These are phyloP conservation scores for Cinara cedri DNA, from an alignment of 2,888 invertebrate genomes.

Conservation along the genomic window DNA sequence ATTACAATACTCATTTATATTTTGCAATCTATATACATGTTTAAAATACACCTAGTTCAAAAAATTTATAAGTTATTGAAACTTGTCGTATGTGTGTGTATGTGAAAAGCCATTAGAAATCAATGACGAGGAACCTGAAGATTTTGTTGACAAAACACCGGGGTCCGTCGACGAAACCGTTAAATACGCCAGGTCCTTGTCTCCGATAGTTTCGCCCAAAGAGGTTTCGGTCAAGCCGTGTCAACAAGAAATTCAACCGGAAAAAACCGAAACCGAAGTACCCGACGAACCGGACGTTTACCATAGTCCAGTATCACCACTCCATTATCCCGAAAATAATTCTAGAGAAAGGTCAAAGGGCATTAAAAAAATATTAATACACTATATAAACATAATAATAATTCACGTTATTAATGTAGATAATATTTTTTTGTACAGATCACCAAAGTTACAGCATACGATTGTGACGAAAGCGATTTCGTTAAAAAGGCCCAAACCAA, in stretches of 20 bases:
- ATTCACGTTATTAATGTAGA: neutral
- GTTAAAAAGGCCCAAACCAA: constrained; percentile 49
- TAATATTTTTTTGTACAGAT: constrained; percentile 20
- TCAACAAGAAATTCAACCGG: constrained; percentile 33
- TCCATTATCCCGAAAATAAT: constrained; percentile 62
- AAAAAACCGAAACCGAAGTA: constrained; percentile 28
- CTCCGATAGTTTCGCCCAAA: constrained; percentile 27
- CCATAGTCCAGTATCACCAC: constrained; percentile 66
- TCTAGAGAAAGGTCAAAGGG: constrained; percentile 58
- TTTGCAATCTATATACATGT: no score
- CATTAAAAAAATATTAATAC: neutral
- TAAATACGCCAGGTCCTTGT: neutral
- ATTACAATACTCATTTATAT: no score
- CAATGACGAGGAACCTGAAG: constrained; percentile 70
- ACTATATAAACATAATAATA: neutral
- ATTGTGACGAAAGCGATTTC: constrained; percentile 59
- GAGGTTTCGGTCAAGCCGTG: constrained; percentile 3
- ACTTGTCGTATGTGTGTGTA: neutral
- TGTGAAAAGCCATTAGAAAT: constrained; percentile 66
- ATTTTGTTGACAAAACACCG: constrained; percentile 58
- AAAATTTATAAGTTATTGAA: no score
- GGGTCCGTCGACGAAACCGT: constrained; percentile 7
- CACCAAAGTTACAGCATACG: constrained; percentile 54
- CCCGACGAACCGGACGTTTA: constrained; percentile 62
- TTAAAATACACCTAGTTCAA: no score